These are phyloP conservation scores for Picathartes gymnocephalus DNA, from an alignment of 2,113 vertebrate species.

Conservation along the genomic window DNA sequence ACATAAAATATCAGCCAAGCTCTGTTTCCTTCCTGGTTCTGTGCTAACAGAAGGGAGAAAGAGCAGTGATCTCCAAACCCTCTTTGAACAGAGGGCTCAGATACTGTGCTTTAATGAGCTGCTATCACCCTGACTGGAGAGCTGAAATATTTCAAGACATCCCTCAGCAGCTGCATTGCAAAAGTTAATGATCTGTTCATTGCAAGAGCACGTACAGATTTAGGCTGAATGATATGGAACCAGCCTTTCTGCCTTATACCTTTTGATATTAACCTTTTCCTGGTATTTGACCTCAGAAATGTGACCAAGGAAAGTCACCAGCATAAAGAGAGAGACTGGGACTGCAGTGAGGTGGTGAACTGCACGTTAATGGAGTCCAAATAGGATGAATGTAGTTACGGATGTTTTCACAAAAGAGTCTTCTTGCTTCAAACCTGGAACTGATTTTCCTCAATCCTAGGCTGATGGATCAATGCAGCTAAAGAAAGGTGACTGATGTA, in stretches of 20 bases:
- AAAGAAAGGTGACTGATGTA: neutral
- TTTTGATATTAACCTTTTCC: neutral
- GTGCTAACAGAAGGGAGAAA: neutral
- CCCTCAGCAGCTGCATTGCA: neutral
- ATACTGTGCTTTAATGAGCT: conserved; percentile 2
- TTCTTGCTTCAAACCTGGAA: neutral
- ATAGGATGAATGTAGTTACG: neutral
- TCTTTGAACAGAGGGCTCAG: neutral
- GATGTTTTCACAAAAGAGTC: neutral
- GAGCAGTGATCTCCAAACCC: neutral
- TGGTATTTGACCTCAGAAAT: neutral
- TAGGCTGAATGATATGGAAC: neutral
- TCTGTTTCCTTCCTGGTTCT: neutral
- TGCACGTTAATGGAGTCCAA: neutral
- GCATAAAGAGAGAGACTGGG: neutral
- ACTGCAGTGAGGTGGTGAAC: neutral
- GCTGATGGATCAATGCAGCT: neutral
- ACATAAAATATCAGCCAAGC: neutral
- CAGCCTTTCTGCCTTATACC: neutral
- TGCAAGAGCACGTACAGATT: neutral
- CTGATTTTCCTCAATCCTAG: neutral
- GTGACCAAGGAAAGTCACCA: neutral
- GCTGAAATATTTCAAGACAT: conserved; percentile 31
- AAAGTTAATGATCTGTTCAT: conserved; percentile 29
- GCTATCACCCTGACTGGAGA: neutral